These are phyloP conservation scores for Lampris incognitus DNA, from an alignment of 2,113 vertebrate genomes.

Conservation along the genomic window DNA sequence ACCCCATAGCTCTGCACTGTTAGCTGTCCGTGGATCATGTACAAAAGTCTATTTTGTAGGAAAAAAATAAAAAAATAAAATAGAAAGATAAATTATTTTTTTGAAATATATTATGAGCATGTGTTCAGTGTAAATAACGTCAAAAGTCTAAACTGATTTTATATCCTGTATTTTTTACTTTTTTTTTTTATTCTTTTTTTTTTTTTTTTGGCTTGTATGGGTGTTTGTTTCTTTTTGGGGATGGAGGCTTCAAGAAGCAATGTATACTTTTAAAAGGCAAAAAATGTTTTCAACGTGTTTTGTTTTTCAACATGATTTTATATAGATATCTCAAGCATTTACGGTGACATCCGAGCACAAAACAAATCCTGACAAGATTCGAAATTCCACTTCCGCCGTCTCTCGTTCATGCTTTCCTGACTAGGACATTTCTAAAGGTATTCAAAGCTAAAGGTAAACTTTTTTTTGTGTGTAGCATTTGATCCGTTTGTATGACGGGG, in stretches of 20 bases:
- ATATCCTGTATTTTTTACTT: conserved; percentile 79
- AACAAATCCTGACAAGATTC: conserved; percentile 80
- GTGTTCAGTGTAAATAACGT: conserved; percentile 84
- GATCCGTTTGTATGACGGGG: conserved; percentile 59
- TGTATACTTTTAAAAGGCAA: conserved; percentile 58
- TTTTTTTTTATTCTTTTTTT: conserved; percentile 59
- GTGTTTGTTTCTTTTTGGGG: conserved; percentile 70
- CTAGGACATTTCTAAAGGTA: conserved; percentile 37
- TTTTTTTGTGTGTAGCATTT: conserved; percentile 46
- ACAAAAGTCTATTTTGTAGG: conserved; percentile 82
- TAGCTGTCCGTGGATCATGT: conserved; percentile 74
- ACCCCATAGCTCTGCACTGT: conserved; percentile 72
- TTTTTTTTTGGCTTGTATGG: conserved; percentile 54
- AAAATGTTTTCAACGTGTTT: conserved; percentile 47
- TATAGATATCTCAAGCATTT: conserved; percentile 62
- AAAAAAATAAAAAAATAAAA: conserved; percentile 74
- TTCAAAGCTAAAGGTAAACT: conserved; percentile 47
- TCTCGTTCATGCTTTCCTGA: conserved; percentile 20
- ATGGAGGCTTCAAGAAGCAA: conserved; percentile 76
- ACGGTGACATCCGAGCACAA: conserved; percentile 74
- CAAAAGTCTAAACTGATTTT: conserved; percentile 81
- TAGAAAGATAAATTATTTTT: conserved; percentile 85
- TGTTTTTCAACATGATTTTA: conserved; percentile 37
- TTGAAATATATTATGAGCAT: conserved; percentile 81
- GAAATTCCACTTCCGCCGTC: conserved; percentile 32